Evolutionary conservation across 2,888 invertebrate genomes (phyloP), one percentile per base, ranked within the genome.

Genomic region (Metalampra italica): DNA sequence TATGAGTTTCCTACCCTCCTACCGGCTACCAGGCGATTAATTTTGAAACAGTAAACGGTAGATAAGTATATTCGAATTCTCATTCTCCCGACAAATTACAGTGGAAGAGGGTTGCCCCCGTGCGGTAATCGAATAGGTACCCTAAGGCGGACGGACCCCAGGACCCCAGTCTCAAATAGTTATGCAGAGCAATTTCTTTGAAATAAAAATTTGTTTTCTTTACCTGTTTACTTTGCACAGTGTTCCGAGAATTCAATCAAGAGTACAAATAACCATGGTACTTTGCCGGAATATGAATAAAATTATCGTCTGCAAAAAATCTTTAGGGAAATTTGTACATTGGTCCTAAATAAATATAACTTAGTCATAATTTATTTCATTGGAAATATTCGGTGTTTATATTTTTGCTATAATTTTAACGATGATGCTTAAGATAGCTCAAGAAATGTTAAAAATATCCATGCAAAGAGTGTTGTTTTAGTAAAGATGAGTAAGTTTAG

Each of bases 181-280:
- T 48, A 55, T 55, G 51, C 53, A 53, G 13, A 51, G 40, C 29
- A 42, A 36, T 12, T 42, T 42, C 30, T 30, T 12, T 36, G 15
- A 34, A 22, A 42, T 52, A 45, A 46, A 46, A 47, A 53, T 49
- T 41, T 47, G 50, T 53, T 55, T 47, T 43, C 42, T 43, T 37
- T 46, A 49, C 43, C 45, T 51, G 45, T 51, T 50, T 53, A 49
- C 45, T 49, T 51, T 47, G 49, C 12, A 38, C 15, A 38, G 29
- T 45, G 15, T 44, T 29, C 43, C 14, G 42, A 13, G 47, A 45
- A 47, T 51, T 47, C 54, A 54, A 54, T 54, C 51, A 49, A 22
- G 46, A 51, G 46, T 46, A 54, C 47, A 51, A 54, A 51, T 39
- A 51, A 29, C 29, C 29, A 13, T 12, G 42, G 7, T 15, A 13